Evolutionary conservation across 2,797 vertebrate genomes (phyloP), one percentile per base, ranked within the genome.

Genomic region (Parauchenoglanis punctatus): DNA sequence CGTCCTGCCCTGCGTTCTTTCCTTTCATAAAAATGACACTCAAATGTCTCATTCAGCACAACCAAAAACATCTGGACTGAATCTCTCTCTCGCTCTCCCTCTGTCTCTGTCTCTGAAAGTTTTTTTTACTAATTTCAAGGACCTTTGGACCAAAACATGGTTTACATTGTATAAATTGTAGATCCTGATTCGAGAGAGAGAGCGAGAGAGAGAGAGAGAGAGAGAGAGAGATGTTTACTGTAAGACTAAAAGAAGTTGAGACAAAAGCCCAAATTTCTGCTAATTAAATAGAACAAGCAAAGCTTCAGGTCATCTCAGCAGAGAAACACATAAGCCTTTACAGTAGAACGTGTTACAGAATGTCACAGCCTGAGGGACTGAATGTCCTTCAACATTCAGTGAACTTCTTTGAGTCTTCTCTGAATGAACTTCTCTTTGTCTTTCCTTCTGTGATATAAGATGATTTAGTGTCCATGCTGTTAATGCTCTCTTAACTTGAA

Each of bases 1-100:
- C 46, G 7, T 91, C 90, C 91, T 90, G 91, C 88, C 90, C 91
- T 91, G 90, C 86, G 88, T 93, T 93, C 76, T 90, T 94, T 93
- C 89, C 91, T 93, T 95, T 93, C 90, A 94, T 95, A 94, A 95
- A 95, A 95, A 94, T 82, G 93, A 92, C 94, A 94, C 93, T 95
- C 92, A 91, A 87, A 90, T 92, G 91, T 92, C 94, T 90, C 88
- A 58, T 87, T 85, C 93, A 23, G 84, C 93, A 88, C 92, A 95
- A 94, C 93, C 88, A 85, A 93, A 89, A 94, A 93, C 94, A 96
- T 94, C 94, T 95, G 95, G 91, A 85, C 88, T 91, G 89, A 88
- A 90, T 93, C 92, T 92, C 87, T 88, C 83, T 89, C 70, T 77
- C 28, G 46, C 58, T 83, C 85, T 83, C 73, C 65, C 56, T 65